Base-by-base conservation (phyloP, 2,797 vertebrate genomes). In the Austrolebias charrua region DNA sequence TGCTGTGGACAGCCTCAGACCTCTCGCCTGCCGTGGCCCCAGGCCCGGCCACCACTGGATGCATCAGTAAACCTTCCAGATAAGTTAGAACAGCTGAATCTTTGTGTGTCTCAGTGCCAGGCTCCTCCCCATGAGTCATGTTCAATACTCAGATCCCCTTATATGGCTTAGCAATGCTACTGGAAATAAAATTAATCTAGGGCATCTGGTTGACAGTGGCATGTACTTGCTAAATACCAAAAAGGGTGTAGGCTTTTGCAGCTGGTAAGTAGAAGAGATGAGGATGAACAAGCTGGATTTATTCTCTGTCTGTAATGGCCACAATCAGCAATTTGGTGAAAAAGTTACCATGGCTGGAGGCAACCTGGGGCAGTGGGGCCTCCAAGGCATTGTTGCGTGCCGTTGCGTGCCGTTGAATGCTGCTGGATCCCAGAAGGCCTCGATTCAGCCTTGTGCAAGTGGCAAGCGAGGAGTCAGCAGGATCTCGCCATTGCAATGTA, bases 121-220 rank as follows among this genome's bases (percentile, higher is more conserved):
- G 96, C 95, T 99, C 98, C 96, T 98, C 98, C 94, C 97, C 98
- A 99, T 99, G 96, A 98, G 98, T 99, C 97, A 99, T 99, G 98
- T 99, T 99, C 98, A 98, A 98, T 89, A 94, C 80, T 91, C 92
- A 83, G 88, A 89, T 90, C 89, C 91, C 81, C 88, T 93, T 77
- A 88, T 92, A 86, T 91, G 85, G 85, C 88, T 91, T 85, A 86
- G 87, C 86, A 91, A 72, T 76, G 88, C 86, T 92, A 90, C 80
- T 85, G 74, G 85, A 83, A 89, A 90, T 88, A 76, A 76, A 80
- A 83, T 74, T 86, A 78, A 75, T 87, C 87, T 87, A 80, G 80
- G 84, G 86, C 86, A 90, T 90, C 75, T 86, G 87, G 73, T 72
- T 76, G 69, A 73, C 68, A 66, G 76, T 53, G 83, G 74, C 77